Conservation (phyloP, 1,140 invertebrate genomes). For the Monochamus saltuarius region DNA sequence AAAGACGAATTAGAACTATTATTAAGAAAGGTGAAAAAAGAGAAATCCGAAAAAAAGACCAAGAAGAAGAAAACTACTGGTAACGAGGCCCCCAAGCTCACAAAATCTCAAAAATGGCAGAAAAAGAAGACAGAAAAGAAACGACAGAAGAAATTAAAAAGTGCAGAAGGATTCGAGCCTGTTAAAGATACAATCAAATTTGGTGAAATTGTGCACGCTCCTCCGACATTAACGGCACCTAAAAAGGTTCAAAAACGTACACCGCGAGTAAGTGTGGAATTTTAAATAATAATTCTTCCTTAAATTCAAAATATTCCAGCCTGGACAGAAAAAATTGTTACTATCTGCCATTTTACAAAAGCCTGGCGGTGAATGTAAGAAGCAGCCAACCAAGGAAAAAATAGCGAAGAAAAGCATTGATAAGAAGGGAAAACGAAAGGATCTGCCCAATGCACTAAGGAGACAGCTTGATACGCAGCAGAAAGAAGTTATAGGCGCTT, state of each 20-base stretch:
- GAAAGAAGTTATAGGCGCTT: slow-evolving; percentile 60
- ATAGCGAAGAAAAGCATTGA: slow-evolving; percentile 46
- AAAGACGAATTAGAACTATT: slow-evolving; percentile 54
- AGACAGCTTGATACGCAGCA: slow-evolving; percentile 61
- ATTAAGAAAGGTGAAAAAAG: slow-evolving; percentile 43
- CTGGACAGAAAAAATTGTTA: slow-evolving; percentile 59
- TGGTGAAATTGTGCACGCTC: slow-evolving; percentile 67
- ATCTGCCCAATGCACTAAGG: slow-evolving; percentile 58
- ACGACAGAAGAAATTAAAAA: slow-evolving; percentile 44
- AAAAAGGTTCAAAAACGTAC: slow-evolving; percentile 51
- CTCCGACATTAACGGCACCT: slow-evolving; percentile 59
- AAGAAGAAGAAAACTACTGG: slow-evolving; percentile 51
- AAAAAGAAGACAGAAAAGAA: slow-evolving; percentile 54
- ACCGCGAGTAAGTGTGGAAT: slow-evolving; percentile 50
- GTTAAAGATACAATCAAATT: slow-evolving; percentile 63
- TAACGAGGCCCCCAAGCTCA: slow-evolving; percentile 43
- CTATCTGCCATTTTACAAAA: slow-evolving; percentile 12
- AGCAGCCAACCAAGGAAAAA: slow-evolving; percentile 16
- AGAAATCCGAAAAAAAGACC: slow-evolving; percentile 48
- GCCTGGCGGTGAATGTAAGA: background rate
- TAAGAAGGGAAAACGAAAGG: slow-evolving; percentile 59
- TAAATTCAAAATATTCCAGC: slow-evolving; percentile 46
- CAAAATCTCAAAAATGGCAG: slow-evolving; percentile 55
- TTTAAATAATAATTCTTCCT: background rate
- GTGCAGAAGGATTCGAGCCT: slow-evolving; percentile 49